phyloP scores from a whole-genome alignment of 1,140 invertebrate species.

The Bombus superbus region DNA sequence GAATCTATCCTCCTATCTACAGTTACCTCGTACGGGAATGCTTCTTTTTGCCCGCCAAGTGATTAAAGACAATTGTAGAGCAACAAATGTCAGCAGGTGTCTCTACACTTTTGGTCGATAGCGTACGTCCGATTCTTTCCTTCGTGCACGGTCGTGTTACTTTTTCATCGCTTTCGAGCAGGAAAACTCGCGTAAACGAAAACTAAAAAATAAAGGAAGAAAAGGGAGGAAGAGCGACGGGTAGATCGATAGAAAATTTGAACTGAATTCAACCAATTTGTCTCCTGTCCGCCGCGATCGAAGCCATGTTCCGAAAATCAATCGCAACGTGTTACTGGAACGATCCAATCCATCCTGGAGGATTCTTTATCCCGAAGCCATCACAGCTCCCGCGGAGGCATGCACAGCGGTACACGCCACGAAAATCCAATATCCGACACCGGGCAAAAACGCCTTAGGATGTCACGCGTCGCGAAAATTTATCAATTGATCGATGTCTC shows the following conservation, averaged over 20 bases:
- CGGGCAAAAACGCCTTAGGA: slow-evolving; percentile 53
- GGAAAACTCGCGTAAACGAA: not conserved
- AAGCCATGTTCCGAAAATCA: slow-evolving; percentile 55
- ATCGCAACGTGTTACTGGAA: slow-evolving; percentile 58
- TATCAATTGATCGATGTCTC: slow-evolving; percentile 51
- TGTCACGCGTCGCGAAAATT: slow-evolving; percentile 45
- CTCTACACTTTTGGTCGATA: too few species aligned
- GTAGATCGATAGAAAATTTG: slow-evolving; percentile 33
- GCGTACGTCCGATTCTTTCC: too few species aligned
- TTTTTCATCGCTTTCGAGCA: not conserved
- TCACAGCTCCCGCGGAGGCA: slow-evolving; percentile 39
- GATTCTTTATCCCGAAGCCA: slow-evolving; percentile 53
- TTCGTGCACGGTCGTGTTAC: too few species aligned
- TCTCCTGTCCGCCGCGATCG: slow-evolving; percentile 38
- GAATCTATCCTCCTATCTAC: too few species aligned
- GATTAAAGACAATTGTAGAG: too few species aligned
- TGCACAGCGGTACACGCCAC: slow-evolving; percentile 51
- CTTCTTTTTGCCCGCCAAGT: too few species aligned
- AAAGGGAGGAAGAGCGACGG: not conserved
- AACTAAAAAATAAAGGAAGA: too few species aligned
- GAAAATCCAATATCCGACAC: slow-evolving; percentile 62
- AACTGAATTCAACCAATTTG: slow-evolving; percentile 47
- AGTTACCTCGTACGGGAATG: too few species aligned
- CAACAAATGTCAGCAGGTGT: too few species aligned
- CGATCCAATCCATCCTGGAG: slow-evolving; percentile 60